phyloP scores from a whole-genome alignment of 2,797 vertebrate species.

The Dallia pectoralis region DNA sequence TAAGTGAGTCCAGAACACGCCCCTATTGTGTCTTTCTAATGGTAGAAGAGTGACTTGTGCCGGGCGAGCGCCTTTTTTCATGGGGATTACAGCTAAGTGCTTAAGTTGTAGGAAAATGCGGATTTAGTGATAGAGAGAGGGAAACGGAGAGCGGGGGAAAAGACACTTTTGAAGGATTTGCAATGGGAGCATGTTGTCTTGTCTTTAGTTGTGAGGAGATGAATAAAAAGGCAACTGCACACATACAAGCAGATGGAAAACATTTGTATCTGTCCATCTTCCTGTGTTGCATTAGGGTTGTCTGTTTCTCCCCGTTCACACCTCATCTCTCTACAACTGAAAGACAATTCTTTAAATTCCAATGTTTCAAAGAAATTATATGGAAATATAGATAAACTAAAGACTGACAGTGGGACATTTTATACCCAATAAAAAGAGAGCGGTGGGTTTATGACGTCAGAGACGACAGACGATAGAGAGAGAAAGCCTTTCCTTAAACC shows the following conservation, averaged over 20 bases:
- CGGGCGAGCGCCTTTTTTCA: slow-evolving; percentile 72
- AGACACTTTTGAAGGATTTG: slow-evolving; percentile 74
- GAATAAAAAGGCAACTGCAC: slow-evolving; percentile 58
- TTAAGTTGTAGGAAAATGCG: slow-evolving; percentile 76
- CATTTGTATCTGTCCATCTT: slow-evolving; percentile 9
- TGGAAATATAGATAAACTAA: slow-evolving; percentile 4
- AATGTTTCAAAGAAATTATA: slow-evolving; percentile 47
- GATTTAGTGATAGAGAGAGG: slow-evolving; percentile 73
- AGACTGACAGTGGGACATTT: not conserved
- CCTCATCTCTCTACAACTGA: slow-evolving; percentile 46
- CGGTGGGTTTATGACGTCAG: not conserved
- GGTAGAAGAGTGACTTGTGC: slow-evolving; percentile 73
- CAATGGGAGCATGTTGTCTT: slow-evolving; percentile 61
- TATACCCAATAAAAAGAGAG: not conserved
- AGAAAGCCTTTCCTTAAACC: slow-evolving; percentile 54
- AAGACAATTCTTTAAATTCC: slow-evolving; percentile 56
- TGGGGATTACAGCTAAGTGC: slow-evolving; percentile 76
- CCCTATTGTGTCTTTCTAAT: slow-evolving; percentile 76
- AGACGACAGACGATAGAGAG: not conserved
- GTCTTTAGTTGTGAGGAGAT: slow-evolving; percentile 54
- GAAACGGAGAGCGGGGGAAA: slow-evolving; percentile 45
- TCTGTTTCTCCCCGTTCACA: slow-evolving; percentile 58
- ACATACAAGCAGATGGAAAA: not conserved
- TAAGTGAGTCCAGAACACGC: slow-evolving; percentile 75
- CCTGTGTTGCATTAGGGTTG: slow-evolving; percentile 61